A percentile compares a stretch with the other conserved stretches of the same genome.
Evolutionary conservation across 1,140 invertebrate species (phyloP).

Genomic region (Daktulosphaira vitifoliae): DNA sequence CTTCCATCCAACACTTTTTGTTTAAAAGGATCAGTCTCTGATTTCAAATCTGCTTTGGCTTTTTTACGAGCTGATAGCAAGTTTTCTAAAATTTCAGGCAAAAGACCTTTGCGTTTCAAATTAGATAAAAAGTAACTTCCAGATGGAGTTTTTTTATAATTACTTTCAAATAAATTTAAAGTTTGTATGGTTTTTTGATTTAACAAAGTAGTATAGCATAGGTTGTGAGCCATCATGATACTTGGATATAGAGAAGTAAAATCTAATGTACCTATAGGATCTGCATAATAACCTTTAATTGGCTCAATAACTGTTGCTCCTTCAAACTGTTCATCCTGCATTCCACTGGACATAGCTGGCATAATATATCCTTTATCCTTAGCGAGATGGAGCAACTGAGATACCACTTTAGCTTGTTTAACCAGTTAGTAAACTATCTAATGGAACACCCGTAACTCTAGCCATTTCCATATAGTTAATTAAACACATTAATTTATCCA

Average conservation of each 20-base stretch:
- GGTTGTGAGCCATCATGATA: conserved; percentile 99
- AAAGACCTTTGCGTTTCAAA: conserved; percentile 70
- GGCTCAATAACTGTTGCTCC: conserved; percentile 99
- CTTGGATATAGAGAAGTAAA: conserved; percentile 99
- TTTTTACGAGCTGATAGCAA: conserved; percentile 85
- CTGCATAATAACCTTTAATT: conserved; percentile 86
- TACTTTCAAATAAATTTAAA: conserved; percentile 52
- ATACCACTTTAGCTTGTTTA: conserved; percentile 99
- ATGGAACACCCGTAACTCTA: conserved; percentile 93
- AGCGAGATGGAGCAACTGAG: conserved; percentile 82
- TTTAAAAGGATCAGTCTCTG: conserved; percentile 89
- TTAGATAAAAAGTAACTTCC: conserved; percentile 88
- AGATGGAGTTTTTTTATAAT: conserved; percentile 84
- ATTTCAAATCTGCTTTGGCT: conserved; percentile 81
- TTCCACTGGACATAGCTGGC: conserved; percentile 59
- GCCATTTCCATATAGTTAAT: conserved; percentile 99
- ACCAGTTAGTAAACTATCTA: conserved; percentile 83
- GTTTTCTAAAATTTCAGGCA: conserved; percentile 95
- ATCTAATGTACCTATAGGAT: conserved; percentile 98
- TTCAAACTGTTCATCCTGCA: conserved; percentile 84
- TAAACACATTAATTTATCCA: conserved; percentile 97
- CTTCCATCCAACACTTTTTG: conserved; percentile 91
- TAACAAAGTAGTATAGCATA: conserved; percentile 96
- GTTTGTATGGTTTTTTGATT: conserved; percentile 52
- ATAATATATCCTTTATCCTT: conserved; percentile 79